These are phyloP conservation scores for Oscheius sp. DNA, from an alignment of 2,888 invertebrate species.

Conservation along the genomic window DNA sequence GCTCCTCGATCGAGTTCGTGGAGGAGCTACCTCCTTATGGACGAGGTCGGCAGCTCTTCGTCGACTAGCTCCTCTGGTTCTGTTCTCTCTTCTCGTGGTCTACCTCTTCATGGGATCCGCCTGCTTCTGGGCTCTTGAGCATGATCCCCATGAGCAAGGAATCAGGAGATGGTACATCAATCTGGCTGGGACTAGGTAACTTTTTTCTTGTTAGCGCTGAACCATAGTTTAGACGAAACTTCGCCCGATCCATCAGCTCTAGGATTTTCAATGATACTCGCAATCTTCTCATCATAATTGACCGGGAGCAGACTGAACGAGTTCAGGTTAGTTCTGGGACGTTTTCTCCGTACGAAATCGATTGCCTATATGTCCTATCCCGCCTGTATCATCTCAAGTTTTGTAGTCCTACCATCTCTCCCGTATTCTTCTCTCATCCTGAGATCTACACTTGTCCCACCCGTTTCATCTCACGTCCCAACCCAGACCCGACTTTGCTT, in stretches of 20 bases:
- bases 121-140: conserved; percentile 63
- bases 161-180: conserved; percentile 61
- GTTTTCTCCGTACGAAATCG: no score
- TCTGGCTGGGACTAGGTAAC: conserved; percentile 58
- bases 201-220: neutral
- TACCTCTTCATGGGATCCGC: conserved; percentile 65
- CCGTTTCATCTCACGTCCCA: no score
- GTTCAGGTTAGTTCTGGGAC: conserved; percentile 54
- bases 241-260: conserved; percentile 61
- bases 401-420: no score
- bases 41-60: neutral
- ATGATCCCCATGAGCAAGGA: conserved; percentile 53
- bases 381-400: no score
- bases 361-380: no score
- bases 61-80: conserved; percentile 33
- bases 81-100: conserved; percentile 43
- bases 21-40: conserved; percentile 17
- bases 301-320: conserved; percentile 64
- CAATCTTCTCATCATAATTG: conserved; percentile 69
- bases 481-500: neutral
- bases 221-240: conserved; percentile 53
- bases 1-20: conserved; percentile 24
- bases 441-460: no score
- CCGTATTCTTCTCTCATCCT: no score
- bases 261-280: conserved; percentile 69